These are phyloP conservation scores for Cosmia pyralina DNA, from an alignment of 2,888 invertebrate species.

Conservation along the genomic window DNA sequence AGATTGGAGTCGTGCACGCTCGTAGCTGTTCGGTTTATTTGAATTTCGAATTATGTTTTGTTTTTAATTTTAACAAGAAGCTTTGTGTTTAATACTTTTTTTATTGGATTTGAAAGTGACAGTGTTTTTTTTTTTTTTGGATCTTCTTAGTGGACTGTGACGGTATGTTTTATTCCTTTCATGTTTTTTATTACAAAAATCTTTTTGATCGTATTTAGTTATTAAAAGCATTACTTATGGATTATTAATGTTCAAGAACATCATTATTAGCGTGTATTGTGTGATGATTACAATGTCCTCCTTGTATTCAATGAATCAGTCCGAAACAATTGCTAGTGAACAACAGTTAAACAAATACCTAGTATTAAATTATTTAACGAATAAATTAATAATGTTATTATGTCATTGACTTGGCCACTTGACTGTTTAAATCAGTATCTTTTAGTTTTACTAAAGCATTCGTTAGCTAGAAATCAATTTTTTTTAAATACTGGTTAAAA, in stretches of 20 bases:
- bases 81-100: conserved; percentile 48
- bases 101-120: conserved; percentile 58
- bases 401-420: neutral
- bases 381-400: conserved; percentile 20
- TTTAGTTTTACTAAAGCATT: too few species aligned
- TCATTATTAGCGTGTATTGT: conserved; percentile 26
- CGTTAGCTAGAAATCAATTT: neutral
- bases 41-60: conserved; percentile 63
- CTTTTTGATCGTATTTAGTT: neutral
- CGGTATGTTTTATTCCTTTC: conserved; percentile 56
- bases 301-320: conserved; percentile 41
- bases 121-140: conserved; percentile 61
- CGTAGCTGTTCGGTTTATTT: conserved; percentile 68
- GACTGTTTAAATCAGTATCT: neutral
- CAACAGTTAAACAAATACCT: neutral
- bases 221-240: neutral
- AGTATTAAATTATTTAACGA: conserved; percentile 3
- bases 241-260: conserved; percentile 23
- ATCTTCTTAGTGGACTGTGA: conserved; percentile 42
- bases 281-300: conserved; percentile 25
- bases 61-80: conserved; percentile 49
- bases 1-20: conserved; percentile 80
- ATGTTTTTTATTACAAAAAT: neutral
- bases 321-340: conserved; percentile 28
- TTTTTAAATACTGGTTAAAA: neutral